A percentile compares a stretch with the other conserved stretches of the same genome.
These are phyloP conservation scores for Drosophila dunni DNA, from an alignment of 1,140 invertebrate genomes.

Conservation along the genomic window DNA sequence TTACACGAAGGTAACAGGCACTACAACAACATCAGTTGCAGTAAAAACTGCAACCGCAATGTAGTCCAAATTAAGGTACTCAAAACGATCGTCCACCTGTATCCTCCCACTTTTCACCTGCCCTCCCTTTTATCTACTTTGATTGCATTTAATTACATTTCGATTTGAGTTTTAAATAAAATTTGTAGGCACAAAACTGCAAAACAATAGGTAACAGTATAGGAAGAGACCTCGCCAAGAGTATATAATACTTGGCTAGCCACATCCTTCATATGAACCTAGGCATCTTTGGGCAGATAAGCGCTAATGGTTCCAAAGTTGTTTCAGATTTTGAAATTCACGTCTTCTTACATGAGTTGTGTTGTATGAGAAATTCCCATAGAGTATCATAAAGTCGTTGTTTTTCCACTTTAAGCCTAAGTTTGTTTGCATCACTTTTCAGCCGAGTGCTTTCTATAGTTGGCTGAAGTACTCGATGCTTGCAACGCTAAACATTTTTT, in stretches of 20 bases:
- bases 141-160: conserved; percentile 63
- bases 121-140: neutral
- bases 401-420: neutral
- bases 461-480: neutral
- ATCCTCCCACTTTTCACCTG: neutral
- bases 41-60: neutral
- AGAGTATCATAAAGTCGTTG: too few relatives aligned
- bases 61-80: conserved; percentile 21
- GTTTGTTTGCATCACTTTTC: neutral
- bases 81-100: neutral
- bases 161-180: conserved; percentile 55
- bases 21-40: conserved; percentile 13
- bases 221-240: too few relatives aligned
- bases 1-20: conserved; percentile 11
- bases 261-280: too few relatives aligned
- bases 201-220: conserved; percentile 1
- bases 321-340: too few relatives aligned
- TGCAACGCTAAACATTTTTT: conserved; percentile 4
- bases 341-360: too few relatives aligned
- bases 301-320: too few relatives aligned
- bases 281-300: too few relatives aligned
- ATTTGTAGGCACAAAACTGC: conserved; percentile 11
- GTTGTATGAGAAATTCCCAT: neutral
- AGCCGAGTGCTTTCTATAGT: neutral
- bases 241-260: too few relatives aligned